phyloP scores from a whole-genome alignment of 1,140 invertebrate genomes.

The Zophobas atratus region DNA sequence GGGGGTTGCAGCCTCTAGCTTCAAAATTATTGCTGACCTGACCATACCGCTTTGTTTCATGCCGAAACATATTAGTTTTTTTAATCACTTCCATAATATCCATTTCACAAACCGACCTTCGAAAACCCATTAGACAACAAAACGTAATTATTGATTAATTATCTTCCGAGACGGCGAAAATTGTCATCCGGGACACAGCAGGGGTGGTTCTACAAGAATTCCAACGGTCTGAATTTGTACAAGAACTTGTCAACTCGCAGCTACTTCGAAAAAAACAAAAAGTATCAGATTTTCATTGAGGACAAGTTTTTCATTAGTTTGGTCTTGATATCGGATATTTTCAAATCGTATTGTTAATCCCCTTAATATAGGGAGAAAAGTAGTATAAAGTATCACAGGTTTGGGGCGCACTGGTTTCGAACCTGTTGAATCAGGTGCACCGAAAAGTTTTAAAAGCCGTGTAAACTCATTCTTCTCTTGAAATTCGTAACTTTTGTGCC shows the following conservation, averaged over 20 bases:
- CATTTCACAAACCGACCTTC: constrained; percentile 16
- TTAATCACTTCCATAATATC: constrained; percentile 55
- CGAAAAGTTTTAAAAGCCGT: constrained; percentile 54
- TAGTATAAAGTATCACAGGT: neutral
- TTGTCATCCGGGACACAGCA: constrained; percentile 35
- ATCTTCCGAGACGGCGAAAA: neutral
- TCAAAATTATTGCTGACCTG: constrained; percentile 52
- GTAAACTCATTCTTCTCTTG: constrained; percentile 54
- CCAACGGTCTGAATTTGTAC: neutral
- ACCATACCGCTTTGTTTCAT: constrained; percentile 53
- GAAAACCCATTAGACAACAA: constrained; percentile 29
- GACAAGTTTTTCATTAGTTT: neutral
- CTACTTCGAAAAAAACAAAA: neutral
- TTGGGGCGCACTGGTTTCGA: constrained; percentile 18
- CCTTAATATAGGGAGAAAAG: neutral
- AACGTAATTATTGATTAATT: constrained; percentile 41
- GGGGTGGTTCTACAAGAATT: constrained; percentile 12
- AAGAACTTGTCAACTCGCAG: too few relatives aligned
- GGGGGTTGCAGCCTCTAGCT: constrained; percentile 54
- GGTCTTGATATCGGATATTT: constrained; percentile 45
- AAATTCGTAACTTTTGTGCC: constrained; percentile 66
- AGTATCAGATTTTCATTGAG: constrained; percentile 39
- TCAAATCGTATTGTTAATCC: neutral
- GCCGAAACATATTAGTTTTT: constrained; percentile 59
- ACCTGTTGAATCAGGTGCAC: constrained; percentile 60